phyloP scores from a whole-genome alignment of 2,797 vertebrate species.

The Toxotes lorentzi region DNA sequence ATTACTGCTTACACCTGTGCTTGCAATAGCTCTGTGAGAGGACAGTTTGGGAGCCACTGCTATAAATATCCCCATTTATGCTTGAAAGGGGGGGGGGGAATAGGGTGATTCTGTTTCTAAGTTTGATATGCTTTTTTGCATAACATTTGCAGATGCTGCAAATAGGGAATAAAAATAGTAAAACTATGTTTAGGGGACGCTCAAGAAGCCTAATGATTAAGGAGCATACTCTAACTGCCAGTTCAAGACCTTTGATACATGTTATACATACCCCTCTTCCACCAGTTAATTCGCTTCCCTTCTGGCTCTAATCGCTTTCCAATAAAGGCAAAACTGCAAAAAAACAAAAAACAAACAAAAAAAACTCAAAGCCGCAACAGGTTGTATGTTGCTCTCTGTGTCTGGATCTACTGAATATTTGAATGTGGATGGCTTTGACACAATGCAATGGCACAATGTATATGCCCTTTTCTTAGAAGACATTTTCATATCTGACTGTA shows the following conservation, averaged over 20 bases:
- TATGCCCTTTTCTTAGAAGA: not conserved
- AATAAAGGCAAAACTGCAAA: too few relatives aligned
- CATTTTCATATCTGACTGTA: not conserved
- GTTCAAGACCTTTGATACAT: too few relatives aligned
- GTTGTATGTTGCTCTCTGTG: too few relatives aligned
- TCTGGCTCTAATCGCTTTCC: too few relatives aligned
- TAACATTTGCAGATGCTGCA: not conserved
- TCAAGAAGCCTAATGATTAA: not conserved
- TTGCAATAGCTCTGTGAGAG: not conserved
- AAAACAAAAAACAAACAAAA: too few relatives aligned
- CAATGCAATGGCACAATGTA: fast-evolving
- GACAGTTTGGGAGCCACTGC: not conserved
- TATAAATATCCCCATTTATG: not conserved
- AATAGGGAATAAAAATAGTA: not conserved
- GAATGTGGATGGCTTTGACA: not conserved
- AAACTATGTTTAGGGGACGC: not conserved
- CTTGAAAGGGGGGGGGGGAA: not conserved
- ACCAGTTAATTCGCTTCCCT: too few relatives aligned
- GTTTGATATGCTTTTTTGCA: not conserved
- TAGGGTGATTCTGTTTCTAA: not conserved
- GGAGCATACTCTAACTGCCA: too few relatives aligned
- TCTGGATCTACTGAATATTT: not conserved
- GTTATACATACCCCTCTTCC: too few relatives aligned
- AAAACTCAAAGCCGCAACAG: too few relatives aligned
- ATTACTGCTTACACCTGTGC: not conserved